Evolutionary conservation across 2,113 vertebrate genomes (phyloP), one percentile per base, ranked within the genome.

Genomic region (Amazona guildingii): DNA sequence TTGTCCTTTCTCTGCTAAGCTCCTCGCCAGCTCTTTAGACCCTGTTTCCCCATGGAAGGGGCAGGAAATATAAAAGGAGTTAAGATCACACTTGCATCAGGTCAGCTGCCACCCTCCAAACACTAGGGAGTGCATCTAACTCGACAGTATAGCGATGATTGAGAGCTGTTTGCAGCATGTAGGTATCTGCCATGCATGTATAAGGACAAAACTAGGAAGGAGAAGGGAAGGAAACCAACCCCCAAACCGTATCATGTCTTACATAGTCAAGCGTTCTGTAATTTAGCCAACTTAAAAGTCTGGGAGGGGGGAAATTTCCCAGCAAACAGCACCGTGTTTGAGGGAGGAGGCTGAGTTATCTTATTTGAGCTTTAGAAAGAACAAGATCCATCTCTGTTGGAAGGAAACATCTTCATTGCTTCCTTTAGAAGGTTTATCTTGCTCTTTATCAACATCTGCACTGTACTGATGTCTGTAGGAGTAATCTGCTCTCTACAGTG

Each of bases 131-230:
- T 6, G 4, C 62, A 16, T 35, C 70, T 25, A n/a, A 54, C 28
- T 35, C 8, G 25, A 27, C 2, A 9, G 21, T 3, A 19, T 1
- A 67, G 72, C 5, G 7, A 25, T 7, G 54, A 43, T 67, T 31
- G 43, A 51, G 48, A 75, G 17, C 43, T 61, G 17, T 49, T 87
- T 17, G 63, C 39, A 19, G 17, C 4, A 5, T 13, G 5, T 7
- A 16, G 35, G 15, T 62, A 66, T 17, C 7, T 24, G 44, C 57
- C 1, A 1, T 6, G 10, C 12, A 8, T 5, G 14, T 4, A 21
- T 35, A 54, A 81, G 29, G 62, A 72, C 43, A 91, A 67, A 46
- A n/a, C 15, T n/a, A 2, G 13, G 17, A 8, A 14, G 24, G 6
- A 70, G 14, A 66, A 70, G 20, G 46, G 48, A 72, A 55, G 9